Base-by-base conservation (phyloP, 2,888 invertebrate genomes). In the Camptogramma bilineatum region DNA sequence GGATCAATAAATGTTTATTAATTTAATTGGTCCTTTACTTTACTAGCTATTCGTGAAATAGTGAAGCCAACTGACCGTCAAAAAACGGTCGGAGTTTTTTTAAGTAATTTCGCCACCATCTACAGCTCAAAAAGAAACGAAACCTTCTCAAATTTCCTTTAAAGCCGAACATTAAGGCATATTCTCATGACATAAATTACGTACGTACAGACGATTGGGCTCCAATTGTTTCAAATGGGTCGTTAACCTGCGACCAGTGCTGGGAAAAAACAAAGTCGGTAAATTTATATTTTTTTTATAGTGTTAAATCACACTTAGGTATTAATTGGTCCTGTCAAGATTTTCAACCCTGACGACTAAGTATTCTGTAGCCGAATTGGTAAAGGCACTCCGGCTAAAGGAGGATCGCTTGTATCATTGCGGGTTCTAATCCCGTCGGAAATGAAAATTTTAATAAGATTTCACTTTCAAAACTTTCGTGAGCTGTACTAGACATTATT, bases 221-320 rank as follows among this genome's bases (percentile, higher is more conserved):
- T 69, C 68, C 83, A 82, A 87, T 87, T 87, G 87, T 87, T 85
- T 83, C 76, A 77, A 75, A 68, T 72, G 69, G 84, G 84, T 81
- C 86, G 69, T 69, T 73, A 86, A 86, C 83, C 88, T 73, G 68
- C 68, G 39, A 31, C 56, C 66, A 79, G 77, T 74, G 77, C 74
- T 75, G 74, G 83, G 85, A 82, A 84, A 86, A 84, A 82, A 78
- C 74, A 18, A 44, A 39, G 76, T 77, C 64, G 64, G 50, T 57
- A 39, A 54, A 50, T 21, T 9, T 9, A 9, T 10, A 10, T 21
- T 21, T n/a, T n/a, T n/a, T n/a, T n/a, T n/a, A n/a, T n/a, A n/a
- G n/a, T n/a, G n/a, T n/a, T n/a, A n/a, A n/a, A n/a, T n/a, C n/a
- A n/a, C n/a, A n/a, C n/a, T n/a, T n/a, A n/a, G n/a, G n/a, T n/a